These are phyloP conservation scores for Styela plicata DNA, from an alignment of 23 tunicate species.

Conservation along the genomic window DNA sequence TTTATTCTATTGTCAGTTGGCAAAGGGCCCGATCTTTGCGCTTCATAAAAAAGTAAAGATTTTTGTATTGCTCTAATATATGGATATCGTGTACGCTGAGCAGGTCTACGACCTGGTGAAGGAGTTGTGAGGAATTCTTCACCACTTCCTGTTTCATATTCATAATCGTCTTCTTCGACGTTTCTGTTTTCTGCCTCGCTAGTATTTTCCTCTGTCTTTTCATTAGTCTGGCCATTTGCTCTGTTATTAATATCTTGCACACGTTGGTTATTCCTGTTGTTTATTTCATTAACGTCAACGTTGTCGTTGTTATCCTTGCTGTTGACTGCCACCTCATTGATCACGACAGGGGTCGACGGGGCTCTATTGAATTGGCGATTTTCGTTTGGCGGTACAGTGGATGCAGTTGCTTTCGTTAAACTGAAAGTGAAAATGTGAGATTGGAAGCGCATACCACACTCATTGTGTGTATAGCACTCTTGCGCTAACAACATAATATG, in stretches of 20 bases:
- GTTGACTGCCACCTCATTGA: constrained; percentile 1
- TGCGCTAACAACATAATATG: too few species aligned
- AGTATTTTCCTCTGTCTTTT: not conserved
- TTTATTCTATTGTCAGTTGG: constrained; percentile 63
- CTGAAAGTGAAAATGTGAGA: too few species aligned
- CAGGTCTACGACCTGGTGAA: not conserved
- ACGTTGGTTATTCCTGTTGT: constrained; percentile 1
- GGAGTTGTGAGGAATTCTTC: not conserved
- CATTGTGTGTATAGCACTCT: too few species aligned
- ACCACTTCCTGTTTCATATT: constrained; percentile 5
- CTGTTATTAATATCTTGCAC: not conserved
- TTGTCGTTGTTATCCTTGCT: constrained; percentile 2
- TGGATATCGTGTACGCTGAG: constrained; percentile 40
- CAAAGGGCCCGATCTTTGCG: constrained; percentile 81
- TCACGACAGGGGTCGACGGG: not conserved
- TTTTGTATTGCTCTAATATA: constrained; percentile 62
- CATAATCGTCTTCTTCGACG: not conserved
- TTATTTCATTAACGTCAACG: constrained; percentile 1
- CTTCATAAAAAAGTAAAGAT: constrained; percentile 86
- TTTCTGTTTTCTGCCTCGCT: not conserved
- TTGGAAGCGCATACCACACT: too few species aligned
- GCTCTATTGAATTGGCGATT: not conserved
- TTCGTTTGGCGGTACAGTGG: not conserved
- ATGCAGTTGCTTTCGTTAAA: not conserved
- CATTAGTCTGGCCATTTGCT: not conserved